Base-by-base conservation (phyloP, 2,888 invertebrate species). In the Hemistola chrysoprasaria region DNA sequence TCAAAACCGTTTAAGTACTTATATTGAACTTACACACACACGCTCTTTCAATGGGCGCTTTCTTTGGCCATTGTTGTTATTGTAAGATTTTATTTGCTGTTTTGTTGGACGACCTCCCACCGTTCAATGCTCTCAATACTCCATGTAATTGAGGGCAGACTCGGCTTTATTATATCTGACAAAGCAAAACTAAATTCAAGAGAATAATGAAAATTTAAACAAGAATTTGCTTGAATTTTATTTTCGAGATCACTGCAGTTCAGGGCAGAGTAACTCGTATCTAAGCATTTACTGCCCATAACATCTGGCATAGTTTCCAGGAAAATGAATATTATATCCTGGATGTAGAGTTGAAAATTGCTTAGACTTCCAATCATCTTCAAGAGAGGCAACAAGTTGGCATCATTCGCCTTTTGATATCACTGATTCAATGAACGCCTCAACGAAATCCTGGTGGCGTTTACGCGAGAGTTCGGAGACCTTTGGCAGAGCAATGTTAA, bases 381-480 rank as follows among this genome's bases (percentile, higher is more conserved):
- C 9, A 43, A 11, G 37, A 21, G 22, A 23, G 31, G 47, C 48
- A 51, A 47, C 52, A 49, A 49, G 46, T 44, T 41, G 40, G 36
- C 47, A 40, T 45, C 37, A 45, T 32, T 32, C 27, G 28, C 40
- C 24, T 8, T 41, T 39, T 40, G 25, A 42, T 42, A 21, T 32
- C 35, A 25, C 8, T 40, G 27, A 33, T 39, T 40, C 21, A 41
- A 47, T 41, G 21, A 20, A 40, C 33, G 8, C 33, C 16, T 6
- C 22, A 43, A 22, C 20, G 16, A 21, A 22, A 31, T 31, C 28
- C 29, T 28, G 32, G 30, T 36, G 33, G 9, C 30, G 33, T 38
- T 32, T 44, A 42, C 24, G 16, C 9, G 29, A 40, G 40, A 30
- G 44, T 42, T 45, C 44, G 21, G 34, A 28, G 35, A 42, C 42